Base-by-base conservation (phyloP, 1,140 invertebrate species). In the Chelonus insularis region DNA sequence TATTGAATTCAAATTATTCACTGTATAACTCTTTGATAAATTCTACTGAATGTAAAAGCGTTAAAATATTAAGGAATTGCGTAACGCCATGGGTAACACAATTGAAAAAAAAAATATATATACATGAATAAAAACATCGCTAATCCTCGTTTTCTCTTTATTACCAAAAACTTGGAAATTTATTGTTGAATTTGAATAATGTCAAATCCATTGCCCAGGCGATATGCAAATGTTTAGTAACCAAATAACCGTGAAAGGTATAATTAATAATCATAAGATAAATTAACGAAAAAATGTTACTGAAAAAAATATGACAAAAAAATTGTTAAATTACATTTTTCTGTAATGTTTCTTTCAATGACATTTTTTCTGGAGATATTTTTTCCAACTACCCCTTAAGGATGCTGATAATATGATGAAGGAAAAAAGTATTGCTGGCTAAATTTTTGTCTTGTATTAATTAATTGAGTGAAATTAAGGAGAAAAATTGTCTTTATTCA, bases 11-110 rank as follows among this genome's bases (percentile, higher is more conserved):
- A 63, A 77, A 72, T 76, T 70, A 76, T 70, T 77, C 43, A 76
- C 71, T 73, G 70, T 78, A 69, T 80, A 78, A 78, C 69, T 76
- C 69, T 72, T 68, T 74, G 72, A 75, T n/a, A 78, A 76, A 55
- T 61, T 74, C 71, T 78, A 76, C 74, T 73, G 72, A 71, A 77
- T 77, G 71, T 55, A 55, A 55, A 72, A 64, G 72, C 74, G 72
- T 76, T 74, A 71, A 71, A 72, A 65, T 77, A 73, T 73, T 74
- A 77, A 77, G 71, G 71, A 75, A 70, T 73, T 72, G 69, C 71
- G 68, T 78, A 62, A 68, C 37, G 47, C 34, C 14, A 65, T 45
- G 59, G 56, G 61, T 60, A 60, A 50, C 6, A 2, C 4, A 50
- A 29, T 50, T 50, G 36, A 60, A 43, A 32, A 58, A 45, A 59